Conservation (phyloP, 1,140 invertebrate species). For the Panagrolaimus sp. region DNA sequence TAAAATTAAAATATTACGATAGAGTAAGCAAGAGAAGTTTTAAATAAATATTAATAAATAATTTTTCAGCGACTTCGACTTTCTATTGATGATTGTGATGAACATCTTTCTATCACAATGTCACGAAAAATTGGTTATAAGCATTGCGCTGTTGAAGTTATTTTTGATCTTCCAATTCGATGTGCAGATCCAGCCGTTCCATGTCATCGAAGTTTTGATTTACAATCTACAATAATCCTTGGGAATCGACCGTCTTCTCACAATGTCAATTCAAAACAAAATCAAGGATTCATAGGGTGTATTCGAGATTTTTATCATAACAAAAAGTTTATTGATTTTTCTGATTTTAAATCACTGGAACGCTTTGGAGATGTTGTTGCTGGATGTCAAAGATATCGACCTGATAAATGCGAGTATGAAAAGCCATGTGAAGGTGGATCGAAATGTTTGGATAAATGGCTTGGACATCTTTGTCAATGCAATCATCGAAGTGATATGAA, state of each 20-base stretch:
- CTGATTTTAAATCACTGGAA: constrained; percentile 44
- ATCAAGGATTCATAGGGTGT: constrained; percentile 44
- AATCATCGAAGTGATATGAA: constrained; percentile 41
- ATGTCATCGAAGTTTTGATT: constrained; percentile 86
- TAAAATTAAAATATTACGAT: constrained; percentile 78
- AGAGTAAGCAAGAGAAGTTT: no score
- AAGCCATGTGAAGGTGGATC: constrained; percentile 32
- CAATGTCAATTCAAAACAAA: constrained; percentile 12
- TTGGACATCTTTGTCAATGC: constrained; percentile 43
- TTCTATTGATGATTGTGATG: constrained; percentile 82
- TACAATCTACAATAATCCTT: constrained; percentile 87
- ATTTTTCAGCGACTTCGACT: constrained; percentile 72
- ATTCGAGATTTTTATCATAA: constrained; percentile 46
- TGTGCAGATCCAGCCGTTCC: constrained; percentile 74
- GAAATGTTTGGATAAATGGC: constrained; percentile 47
- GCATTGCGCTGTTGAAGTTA: constrained; percentile 73
- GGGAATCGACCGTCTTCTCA: constrained; percentile 72
- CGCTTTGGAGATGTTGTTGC: constrained; percentile 43
- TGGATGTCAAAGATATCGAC: constrained; percentile 40
- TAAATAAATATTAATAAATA: no score
- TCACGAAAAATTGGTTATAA: constrained; percentile 67
- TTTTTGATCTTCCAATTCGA: constrained; percentile 59
- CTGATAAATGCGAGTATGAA: constrained; percentile 26
- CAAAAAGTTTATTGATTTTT: constrained; percentile 45
- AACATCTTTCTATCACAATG: constrained; percentile 66